Evolutionary conservation across 92 coral and sea anemone species (phyloP), one percentile per base, ranked within the genome.

Genomic region (Paragorgia papillata): DNA sequence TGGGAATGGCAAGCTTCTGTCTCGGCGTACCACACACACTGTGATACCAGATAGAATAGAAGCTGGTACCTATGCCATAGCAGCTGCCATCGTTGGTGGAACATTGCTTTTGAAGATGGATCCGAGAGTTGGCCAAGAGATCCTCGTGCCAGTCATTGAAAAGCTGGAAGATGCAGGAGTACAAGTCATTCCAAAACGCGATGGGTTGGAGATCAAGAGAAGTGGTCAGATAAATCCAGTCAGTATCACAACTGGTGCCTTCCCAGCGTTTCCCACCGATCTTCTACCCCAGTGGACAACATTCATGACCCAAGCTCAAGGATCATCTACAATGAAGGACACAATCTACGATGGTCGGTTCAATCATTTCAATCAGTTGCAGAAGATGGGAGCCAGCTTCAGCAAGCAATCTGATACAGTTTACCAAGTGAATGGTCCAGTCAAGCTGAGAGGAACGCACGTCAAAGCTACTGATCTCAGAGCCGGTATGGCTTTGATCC

Each of bases 201-300:
- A 3, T 0, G 56, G 85, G 13, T 46, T 73, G 1, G 54, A 40
- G 17, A 71, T 81, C 20, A 15, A 32, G 22, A 61, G 60, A 51
- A 39, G 24, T 9, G 19, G 43, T 20, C 9, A 12, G 5, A 27
- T 79, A 10, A 22, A 2, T 4, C 71, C 84, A 0, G 77, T 79
- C 15, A 43, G 67, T 14, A 60, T 84, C 74, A 21, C 7, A 18
- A 84, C 88, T 0, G 57, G 49, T 26, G 84, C 88, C 0, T 79
- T 68, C 62, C 88, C 88, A 9, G 81, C 51, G 9, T 84, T 84
- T 27, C 88, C 88, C 9, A 84, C 88, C 9, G 88, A 84, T 66
- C 63, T 84, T 53, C 80, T 79, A 54, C 83, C 88, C 17, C 88
- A 79, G 18, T 84, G 88, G 88, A 48, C 70, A 30, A 51, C 84